These are phyloP conservation scores for Myotis vivesi DNA, from an alignment of 2,797 vertebrate species.

Conservation along the genomic window DNA sequence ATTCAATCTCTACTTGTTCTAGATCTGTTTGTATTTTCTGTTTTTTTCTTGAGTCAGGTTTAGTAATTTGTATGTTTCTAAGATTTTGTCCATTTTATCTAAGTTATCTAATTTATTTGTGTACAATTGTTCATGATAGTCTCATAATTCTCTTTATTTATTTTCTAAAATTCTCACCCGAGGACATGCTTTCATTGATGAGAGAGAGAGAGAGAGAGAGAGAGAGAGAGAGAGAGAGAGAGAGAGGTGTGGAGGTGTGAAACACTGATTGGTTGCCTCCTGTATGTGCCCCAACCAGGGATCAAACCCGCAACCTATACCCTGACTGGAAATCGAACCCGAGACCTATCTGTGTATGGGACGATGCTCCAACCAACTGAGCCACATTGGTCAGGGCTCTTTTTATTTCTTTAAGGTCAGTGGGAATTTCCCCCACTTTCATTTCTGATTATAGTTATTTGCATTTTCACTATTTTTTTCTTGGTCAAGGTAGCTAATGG, in stretches of 20 bases:
- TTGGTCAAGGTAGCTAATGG: neutral
- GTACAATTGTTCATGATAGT: constrained; percentile 3
- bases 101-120: neutral
- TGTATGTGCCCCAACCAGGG: too few relatives aligned
- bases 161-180: neutral
- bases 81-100: neutral
- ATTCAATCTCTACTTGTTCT: neutral
- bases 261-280: too few relatives aligned
- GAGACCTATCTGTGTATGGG: too few relatives aligned
- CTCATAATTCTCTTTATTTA: neutral
- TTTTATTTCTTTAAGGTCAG: constrained; percentile 39
- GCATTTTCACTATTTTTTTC: constrained; percentile 1
- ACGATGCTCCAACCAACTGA: too few relatives aligned
- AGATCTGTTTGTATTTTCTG: constrained; percentile 1
- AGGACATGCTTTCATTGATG: neutral
- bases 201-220: neutral
- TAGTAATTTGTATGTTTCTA: constrained; percentile 16
- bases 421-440: neutral
- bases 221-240: too few relatives aligned
- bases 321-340: too few relatives aligned
- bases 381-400: too few relatives aligned
- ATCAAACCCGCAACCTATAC: too few relatives aligned
- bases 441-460: constrained; percentile 43
- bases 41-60: constrained; percentile 32
- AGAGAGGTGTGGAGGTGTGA: too few relatives aligned